A percentile compares a stretch with the other conserved stretches of the same genome.
These are phyloP conservation scores for Proterorhinus semilunaris DNA, from an alignment of 2,113 vertebrate genomes.

Conservation along the genomic window DNA sequence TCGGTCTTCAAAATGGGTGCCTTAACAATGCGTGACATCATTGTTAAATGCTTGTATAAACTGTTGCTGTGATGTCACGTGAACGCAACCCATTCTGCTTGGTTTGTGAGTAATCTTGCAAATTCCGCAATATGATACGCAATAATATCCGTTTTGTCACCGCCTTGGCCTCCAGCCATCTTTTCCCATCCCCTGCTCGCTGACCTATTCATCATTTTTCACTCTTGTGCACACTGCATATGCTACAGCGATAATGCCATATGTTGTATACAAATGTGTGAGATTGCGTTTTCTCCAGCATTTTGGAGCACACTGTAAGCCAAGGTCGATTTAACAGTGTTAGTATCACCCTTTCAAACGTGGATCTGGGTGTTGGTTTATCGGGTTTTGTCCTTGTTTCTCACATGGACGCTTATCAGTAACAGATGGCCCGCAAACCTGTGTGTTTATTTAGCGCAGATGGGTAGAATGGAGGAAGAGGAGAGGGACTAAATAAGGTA, in stretches of 20 bases:
- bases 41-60: no score
- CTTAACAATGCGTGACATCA: no score
- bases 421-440: conserved; percentile 71
- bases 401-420: conserved; percentile 52
- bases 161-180: no score
- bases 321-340: background rate
- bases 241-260: conserved; percentile 7
- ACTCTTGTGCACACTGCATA: conserved; percentile 1
- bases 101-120: no score
- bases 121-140: no score
- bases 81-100: no score
- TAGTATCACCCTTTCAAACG: background rate
- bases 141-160: no score
- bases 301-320: background rate
- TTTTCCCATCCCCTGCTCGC: conserved; percentile 31
- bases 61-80: no score
- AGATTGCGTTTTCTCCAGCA: background rate
- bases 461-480: conserved; percentile 31
- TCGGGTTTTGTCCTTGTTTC: conserved; percentile 18
- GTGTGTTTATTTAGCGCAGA: conserved; percentile 64
- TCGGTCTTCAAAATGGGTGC: no score
- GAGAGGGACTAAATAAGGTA: conserved; percentile 23
- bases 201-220: conserved; percentile 50
- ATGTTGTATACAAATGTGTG: background rate
- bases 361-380: background rate